Base-by-base conservation (phyloP, 2,797 vertebrate species). In the Podarcis siculus region DNA sequence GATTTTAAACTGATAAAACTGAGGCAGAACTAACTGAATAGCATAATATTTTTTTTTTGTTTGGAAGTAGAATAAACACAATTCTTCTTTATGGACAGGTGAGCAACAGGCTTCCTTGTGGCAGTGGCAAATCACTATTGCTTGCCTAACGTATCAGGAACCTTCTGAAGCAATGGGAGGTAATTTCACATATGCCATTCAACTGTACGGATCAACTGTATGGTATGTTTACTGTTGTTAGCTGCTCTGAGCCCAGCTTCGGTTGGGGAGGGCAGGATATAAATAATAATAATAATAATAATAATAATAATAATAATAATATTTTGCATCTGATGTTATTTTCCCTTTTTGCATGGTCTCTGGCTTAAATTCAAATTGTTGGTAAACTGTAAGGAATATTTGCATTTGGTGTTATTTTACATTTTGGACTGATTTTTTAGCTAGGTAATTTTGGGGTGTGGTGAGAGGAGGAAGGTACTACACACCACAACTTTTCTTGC, bases 51-150 rank as follows among this genome's bases (percentile, higher is more conserved):
- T 55, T 15, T 15, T 15, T 1, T 55, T 55, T 55, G 61, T 71
- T 85, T 1, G 2, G n/a, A 71, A 10, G 10, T 81, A 9, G 73
- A 39, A 69, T 83, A 88, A 73, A 89, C 87, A 87, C 17, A 45
- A 82, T 8, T 75, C 21, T 66, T 83, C 82, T 8, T 84, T 23
- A 79, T 64, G 71, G 89, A 87, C 83, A 92, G 42, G 7, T 3
- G n/a, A 88, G 12, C 39, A 78, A 35, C 7, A n/a, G 45, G 45
- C 45, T 49, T 49, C 12, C 12, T 49, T 49, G 45, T 49, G 12
- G 45, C 3, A 1, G 45, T 64, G 35, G 21, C 35, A 64, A 35
- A 32, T 80, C n/a, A 64, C 32, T 15, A 80, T 25, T 37, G 55
- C 32, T 64, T 64, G 58, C 23, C 32, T 12, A 66, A 35, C 32